A percentile compares a stretch with the other conserved stretches of the same genome.
These are phyloP conservation scores for Aurelia sp. DNA, from an alignment of 30 jellyfish, hydroid and myxozoan species.

Conservation along the genomic window DNA sequence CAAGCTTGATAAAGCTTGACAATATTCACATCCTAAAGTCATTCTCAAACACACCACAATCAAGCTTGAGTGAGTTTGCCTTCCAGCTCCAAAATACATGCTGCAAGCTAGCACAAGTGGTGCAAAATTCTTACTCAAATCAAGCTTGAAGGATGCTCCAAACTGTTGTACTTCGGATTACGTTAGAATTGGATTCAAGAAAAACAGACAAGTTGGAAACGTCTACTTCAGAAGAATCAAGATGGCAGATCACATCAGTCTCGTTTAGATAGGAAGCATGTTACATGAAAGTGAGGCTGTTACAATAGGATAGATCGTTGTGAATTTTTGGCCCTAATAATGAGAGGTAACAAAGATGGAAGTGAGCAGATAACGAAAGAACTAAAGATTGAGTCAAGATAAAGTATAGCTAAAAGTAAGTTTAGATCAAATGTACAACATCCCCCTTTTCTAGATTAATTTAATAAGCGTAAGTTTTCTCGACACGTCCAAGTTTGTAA, in stretches of 20 bases:
- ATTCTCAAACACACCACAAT: too few species aligned
- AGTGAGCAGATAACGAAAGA: conserved; percentile 1
- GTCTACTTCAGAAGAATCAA: not conserved
- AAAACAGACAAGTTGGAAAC: not conserved
- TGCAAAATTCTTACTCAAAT: too few species aligned
- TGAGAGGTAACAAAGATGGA: not conserved
- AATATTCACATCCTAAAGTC: too few species aligned
- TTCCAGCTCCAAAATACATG: too few species aligned
- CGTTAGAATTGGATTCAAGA: not conserved
- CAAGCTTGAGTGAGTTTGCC: too few species aligned
- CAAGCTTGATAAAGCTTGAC: too few species aligned
- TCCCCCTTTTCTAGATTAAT: too few species aligned
- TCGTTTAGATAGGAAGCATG: not conserved
- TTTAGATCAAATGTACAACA: not conserved
- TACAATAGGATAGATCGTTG: not conserved
- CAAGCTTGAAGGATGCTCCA: too few species aligned
- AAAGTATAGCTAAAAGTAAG: not conserved
- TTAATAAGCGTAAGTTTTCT: too few species aligned
- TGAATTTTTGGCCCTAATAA: not conserved
- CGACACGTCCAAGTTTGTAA: too few species aligned
- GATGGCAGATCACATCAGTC: not conserved
- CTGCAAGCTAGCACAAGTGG: too few species aligned
- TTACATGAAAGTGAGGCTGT: conserved; percentile 4
- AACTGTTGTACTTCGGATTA: not conserved
- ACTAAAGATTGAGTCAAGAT: not conserved